Base-by-base conservation (phyloP, 2,113 vertebrate species). In the Scomber scombrus region DNA sequence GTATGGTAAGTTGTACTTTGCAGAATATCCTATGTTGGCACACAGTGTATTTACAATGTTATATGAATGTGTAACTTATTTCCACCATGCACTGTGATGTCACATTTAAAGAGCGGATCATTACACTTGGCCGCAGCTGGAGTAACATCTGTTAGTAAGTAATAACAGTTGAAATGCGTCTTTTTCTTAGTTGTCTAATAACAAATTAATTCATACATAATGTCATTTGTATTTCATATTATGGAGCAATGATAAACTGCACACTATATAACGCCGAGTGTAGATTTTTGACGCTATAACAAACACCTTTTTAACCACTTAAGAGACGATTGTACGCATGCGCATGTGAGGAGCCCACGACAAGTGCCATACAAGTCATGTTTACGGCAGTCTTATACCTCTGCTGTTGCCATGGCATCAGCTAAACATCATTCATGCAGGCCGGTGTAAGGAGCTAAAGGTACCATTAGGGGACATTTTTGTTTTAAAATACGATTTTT, bases 401-500 rank as follows among this genome's bases (percentile, higher is more conserved):
- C 8, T 26, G 58, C 34, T 40, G 70, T 75, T 84, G 16, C 76
- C 61, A 71, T 80, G 60, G 58, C 21, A 52, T n/a, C 64, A 26
- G 12, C 11, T 6, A 19, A 52, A 65, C 46, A 62, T 21, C 34
- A 13, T 13, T 11, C 18, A 34, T 3, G 11, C 26, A 12, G 23
- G 26, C 11, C 1, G 1, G 18, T n/a, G 26, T 40, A 51, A 26
- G 2, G 11, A 58, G 21, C 61, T 19, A 8, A 11, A 2, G 3
- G 11, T 3, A 3, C 3, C 56, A 18, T 21, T 12, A 10, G 6
- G 9, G 18, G 0, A 31, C 10, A 10, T 55, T 34, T 34, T 7
- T 40, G 34, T 40, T 40, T 23, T 9, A n/a, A 26, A 19, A 45
- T 6, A 16, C n/a, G 0, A 13, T 29, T 29, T n/a, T 29, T n/a